A percentile compares a stretch with the other conserved stretches of the same genome.
Evolutionary conservation across 1,140 invertebrate genomes (phyloP).

Genomic region (Bombus cullumanus): DNA sequence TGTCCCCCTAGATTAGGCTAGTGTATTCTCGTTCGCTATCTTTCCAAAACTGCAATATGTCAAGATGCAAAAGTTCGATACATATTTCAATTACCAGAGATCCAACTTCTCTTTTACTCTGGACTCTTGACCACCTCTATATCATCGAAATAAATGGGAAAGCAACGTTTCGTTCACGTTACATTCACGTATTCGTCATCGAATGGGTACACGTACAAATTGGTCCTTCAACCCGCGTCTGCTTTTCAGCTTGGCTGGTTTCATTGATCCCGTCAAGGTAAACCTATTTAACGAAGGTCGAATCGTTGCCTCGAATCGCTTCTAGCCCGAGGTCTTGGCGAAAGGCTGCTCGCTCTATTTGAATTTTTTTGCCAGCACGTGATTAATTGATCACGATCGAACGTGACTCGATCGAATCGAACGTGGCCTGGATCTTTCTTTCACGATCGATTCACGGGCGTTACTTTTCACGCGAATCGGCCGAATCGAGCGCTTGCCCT

Average conservation of each 20-base stretch:
- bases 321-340: slow-evolving; percentile 44
- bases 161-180: background rate
- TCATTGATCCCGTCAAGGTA: slow-evolving; percentile 41
- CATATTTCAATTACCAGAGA: no score
- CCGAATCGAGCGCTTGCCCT: no score
- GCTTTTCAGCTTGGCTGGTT: slow-evolving; percentile 44
- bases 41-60: no score
- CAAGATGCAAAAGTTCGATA: no score
- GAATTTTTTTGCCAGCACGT: slow-evolving; percentile 12
- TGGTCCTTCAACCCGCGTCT: background rate
- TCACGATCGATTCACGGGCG: background rate
- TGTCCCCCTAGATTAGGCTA: no score
- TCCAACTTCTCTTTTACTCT: no score
- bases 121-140: background rate
- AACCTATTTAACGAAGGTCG: slow-evolving; percentile 46
- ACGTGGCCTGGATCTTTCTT: slow-evolving; percentile 14
- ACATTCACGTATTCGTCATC: background rate
- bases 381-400: slow-evolving; percentile 44
- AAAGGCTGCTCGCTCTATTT: slow-evolving; percentile 42
- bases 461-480: background rate
- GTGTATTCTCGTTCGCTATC: no score
- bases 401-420: slow-evolving; percentile 20
- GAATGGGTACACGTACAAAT: background rate
- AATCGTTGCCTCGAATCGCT: slow-evolving; percentile 32
- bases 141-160: no score